These are phyloP conservation scores for Triplophysa siluroides DNA, from an alignment of 2,113 vertebrate genomes.

Conservation along the genomic window DNA sequence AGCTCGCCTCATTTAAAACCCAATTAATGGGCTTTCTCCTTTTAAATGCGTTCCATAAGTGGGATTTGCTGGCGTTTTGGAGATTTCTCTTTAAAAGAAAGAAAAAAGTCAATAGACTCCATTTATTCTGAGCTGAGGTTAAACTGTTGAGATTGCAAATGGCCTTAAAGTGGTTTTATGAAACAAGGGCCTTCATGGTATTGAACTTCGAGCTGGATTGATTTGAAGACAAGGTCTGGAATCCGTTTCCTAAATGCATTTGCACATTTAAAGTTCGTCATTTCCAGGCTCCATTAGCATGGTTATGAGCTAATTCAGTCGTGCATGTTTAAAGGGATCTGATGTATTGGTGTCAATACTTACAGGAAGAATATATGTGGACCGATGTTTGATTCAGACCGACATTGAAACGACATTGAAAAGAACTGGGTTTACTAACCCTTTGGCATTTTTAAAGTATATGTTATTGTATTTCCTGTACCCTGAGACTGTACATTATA, in stretches of 20 bases:
- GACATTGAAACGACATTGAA: not conserved
- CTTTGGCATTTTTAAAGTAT: conserved; percentile 7
- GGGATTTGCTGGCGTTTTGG: conserved; percentile 55
- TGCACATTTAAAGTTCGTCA: not conserved
- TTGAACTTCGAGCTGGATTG: conserved; percentile 39
- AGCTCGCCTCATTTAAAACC: conserved; percentile 61
- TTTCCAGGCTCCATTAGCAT: not conserved
- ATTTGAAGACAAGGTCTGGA: conserved; percentile 21
- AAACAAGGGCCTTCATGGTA: conserved; percentile 31
- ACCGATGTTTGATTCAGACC: not conserved
- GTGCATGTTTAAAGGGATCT: not conserved
- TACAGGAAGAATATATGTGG: not conserved
- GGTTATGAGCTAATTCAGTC: not conserved
- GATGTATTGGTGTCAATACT: not conserved
- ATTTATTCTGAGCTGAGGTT: conserved; percentile 49
- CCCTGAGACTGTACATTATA: conserved; percentile 2
- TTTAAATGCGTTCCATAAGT: conserved; percentile 47
- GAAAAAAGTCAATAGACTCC: conserved; percentile 54
- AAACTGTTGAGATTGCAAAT: conserved; percentile 43
- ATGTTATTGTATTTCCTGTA: conserved; percentile 7
- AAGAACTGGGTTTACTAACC: not conserved
- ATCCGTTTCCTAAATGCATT: conserved; percentile 34
- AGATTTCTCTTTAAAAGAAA: conserved; percentile 34
- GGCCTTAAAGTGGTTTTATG: conserved; percentile 43
- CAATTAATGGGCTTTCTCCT: conserved; percentile 64